These are phyloP conservation scores for Tipula unca DNA, from an alignment of 2,888 invertebrate genomes.

Conservation along the genomic window DNA sequence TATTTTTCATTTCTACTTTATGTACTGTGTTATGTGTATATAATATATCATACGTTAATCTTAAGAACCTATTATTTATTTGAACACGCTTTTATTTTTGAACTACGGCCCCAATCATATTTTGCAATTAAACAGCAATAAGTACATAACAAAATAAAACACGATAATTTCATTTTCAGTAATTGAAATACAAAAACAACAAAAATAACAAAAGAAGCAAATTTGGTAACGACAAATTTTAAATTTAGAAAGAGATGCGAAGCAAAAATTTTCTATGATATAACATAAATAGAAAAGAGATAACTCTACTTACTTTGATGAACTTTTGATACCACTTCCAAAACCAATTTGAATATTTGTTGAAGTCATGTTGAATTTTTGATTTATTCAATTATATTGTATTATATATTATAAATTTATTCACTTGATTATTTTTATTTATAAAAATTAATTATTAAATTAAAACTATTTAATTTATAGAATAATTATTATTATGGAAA, in stretches of 20 bases:
- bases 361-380: constrained; percentile 47
- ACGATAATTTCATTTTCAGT: not conserved
- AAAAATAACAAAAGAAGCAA: not conserved
- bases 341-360: constrained; percentile 52
- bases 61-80: not conserved
- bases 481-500: not conserved
- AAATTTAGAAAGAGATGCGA: not conserved
- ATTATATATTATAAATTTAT: not conserved
- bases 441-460: not conserved
- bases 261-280: not conserved
- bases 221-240: not conserved
- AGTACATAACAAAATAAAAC: not conserved
- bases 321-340: constrained; percentile 51
- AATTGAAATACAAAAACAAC: not conserved
- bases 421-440: not conserved
- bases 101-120: not conserved
- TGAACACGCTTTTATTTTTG: not conserved
- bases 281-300: not conserved
- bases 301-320: constrained; percentile 50
- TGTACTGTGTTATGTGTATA: not conserved
- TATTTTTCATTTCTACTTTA: not conserved
- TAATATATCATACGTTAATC: not conserved
- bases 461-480: not conserved
- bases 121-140: not conserved
- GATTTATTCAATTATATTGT: not conserved